Evolutionary conservation across 2,797 vertebrate species (phyloP).

Genomic region (Otus scops): DNA sequence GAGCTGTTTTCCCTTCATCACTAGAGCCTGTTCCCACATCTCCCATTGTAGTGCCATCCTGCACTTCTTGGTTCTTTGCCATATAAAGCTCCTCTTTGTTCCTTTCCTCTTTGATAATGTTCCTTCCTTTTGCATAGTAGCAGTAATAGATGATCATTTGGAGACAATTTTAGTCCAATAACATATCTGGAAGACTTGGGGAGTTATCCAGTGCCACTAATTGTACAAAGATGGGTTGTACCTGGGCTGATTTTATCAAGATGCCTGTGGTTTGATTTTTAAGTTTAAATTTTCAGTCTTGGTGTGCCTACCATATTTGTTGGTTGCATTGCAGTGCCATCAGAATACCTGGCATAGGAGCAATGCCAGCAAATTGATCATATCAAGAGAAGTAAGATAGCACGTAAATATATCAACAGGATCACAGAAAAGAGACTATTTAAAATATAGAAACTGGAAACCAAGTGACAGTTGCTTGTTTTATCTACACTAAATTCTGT

Average conservation of each 20-base stretch:
- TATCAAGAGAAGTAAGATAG: background rate
- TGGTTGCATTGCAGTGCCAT: background rate
- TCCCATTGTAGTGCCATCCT: background rate
- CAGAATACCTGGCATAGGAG: background rate
- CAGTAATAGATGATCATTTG: background rate
- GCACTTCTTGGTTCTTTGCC: background rate
- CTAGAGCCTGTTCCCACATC: background rate
- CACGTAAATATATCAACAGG: background rate
- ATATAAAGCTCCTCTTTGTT: background rate
- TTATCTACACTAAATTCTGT: background rate
- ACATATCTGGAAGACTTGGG: background rate
- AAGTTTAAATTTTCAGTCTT: background rate
- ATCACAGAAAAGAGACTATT: background rate
- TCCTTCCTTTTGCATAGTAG: background rate
- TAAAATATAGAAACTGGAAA: background rate
- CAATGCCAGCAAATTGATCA: background rate
- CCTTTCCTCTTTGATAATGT: background rate
- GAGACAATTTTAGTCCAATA: background rate
- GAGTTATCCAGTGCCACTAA: background rate
- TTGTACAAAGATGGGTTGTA: background rate
- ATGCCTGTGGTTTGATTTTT: background rate
- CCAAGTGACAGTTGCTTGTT: background rate
- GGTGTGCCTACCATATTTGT: fast-evolving
- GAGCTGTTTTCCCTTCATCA: background rate
- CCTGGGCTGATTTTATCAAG: background rate